Conservation (phyloP, 2,888 invertebrate genomes). For the Pristionchus entomophagus region DNA sequence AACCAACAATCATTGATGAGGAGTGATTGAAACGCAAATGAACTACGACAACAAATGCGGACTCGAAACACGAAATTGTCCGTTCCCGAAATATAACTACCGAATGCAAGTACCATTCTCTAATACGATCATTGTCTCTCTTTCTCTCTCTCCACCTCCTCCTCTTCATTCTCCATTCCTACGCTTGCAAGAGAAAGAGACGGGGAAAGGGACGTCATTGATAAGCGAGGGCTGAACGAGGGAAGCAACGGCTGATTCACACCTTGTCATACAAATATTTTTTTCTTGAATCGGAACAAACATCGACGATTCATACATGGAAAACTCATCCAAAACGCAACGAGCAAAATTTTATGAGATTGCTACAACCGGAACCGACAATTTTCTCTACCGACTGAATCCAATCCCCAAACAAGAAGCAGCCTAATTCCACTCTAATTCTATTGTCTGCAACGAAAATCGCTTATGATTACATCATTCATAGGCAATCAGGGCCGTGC, state of each 20-base stretch:
- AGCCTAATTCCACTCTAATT: background rate
- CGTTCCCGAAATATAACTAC: background rate
- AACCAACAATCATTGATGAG: background rate
- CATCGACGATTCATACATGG: background rate
- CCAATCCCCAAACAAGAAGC: background rate
- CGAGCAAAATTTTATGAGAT: background rate
- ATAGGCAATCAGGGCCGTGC: background rate
- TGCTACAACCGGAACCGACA: background rate
- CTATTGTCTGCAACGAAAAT: background rate
- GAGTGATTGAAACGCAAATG: background rate
- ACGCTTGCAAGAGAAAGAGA: too few species aligned
- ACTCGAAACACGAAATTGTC: background rate
- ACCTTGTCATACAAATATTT: background rate
- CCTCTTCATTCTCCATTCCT: background rate
- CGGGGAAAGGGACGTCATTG: background rate
- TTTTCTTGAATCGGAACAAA: background rate
- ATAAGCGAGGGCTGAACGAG: background rate
- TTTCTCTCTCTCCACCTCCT: background rate
- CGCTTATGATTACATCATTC: background rate
- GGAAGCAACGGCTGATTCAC: slow-evolving; percentile 8
- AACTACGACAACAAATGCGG: background rate
- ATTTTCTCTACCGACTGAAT: background rate
- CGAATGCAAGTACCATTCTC: slow-evolving; percentile 1
- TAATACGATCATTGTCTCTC: slow-evolving; percentile 25
- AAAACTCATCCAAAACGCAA: background rate